Evolutionary conservation across 2,797 vertebrate genomes (phyloP), one percentile per base, ranked within the genome.

Genomic region (Vireo griseus): DNA sequence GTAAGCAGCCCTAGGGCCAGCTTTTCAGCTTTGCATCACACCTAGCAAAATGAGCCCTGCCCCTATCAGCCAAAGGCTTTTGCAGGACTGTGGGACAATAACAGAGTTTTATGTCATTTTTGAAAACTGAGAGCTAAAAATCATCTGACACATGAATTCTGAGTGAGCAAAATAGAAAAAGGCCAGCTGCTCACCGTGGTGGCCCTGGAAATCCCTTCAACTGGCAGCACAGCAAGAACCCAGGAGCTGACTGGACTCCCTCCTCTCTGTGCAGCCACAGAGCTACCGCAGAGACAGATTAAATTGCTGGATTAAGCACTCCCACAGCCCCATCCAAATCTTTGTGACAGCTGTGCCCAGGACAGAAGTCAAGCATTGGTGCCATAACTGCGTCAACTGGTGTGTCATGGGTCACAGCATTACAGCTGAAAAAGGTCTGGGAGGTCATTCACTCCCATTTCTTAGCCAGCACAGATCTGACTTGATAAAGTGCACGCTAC

Each of bases 221-320:
- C 50, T 92, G 86, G 90, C 92, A 96, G 87, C 50, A 73, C 81
- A 80, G 66, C 63, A 50, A 81, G 78, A 95, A 47, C 83, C 20
- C 9, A 5, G 65, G 75, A 79, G 54, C 75, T 82, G 82, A 51
- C 75, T 61, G 55, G 37, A 50, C 72, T 94, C 59, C 73, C 65
- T 97, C 63, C 78, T 86, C 84, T 77, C 71, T n/a, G 33, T 65
- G 59, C 22, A 73, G 80, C 57, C 73, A 51, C 86, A 76, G 65
- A 92, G 71, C 82, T 88, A 59, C 80, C 0, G 1, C 2, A 14
- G 80, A 95, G 73, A 6, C 83, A 55, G 89, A 96, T 95, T 94
- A 95, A 97, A 96, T 35, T 94, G 90, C 83, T 94, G 94, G 88
- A 94, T 92, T 97, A 96, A 93, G 80, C 61, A 15, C 78, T 94